Percentiles rank a stretch among this genome's conserved stretches.
Evolutionary conservation across 2,113 vertebrate genomes (phyloP).

Genomic region (Datnioides undecimradiatus): DNA sequence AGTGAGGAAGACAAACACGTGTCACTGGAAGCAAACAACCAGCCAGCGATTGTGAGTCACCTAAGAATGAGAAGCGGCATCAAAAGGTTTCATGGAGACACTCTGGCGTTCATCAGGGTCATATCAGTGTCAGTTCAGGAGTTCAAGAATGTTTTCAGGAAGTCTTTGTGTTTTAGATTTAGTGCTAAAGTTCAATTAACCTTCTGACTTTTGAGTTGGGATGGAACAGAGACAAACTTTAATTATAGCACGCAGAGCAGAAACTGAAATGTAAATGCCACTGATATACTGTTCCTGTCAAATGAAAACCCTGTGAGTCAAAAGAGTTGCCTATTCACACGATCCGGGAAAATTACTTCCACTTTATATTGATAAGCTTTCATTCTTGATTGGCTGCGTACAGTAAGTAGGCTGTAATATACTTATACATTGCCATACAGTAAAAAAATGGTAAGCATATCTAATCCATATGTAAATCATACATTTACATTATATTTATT

Average conservation of each 20-base stretch:
- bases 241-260: slow-evolving; percentile 67
- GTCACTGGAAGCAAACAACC: slow-evolving; percentile 69
- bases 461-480: neutral
- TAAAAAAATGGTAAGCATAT: neutral
- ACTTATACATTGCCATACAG: neutral
- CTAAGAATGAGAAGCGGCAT: slow-evolving; percentile 57
- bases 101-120: slow-evolving; percentile 71
- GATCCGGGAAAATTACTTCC: slow-evolving; percentile 1
- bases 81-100: slow-evolving; percentile 70
- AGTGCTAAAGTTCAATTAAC: slow-evolving; percentile 76
- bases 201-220: slow-evolving; percentile 62
- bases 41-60: slow-evolving; percentile 57
- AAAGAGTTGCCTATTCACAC: slow-evolving; percentile 31
- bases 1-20: slow-evolving; percentile 73
- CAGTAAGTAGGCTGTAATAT: neutral
- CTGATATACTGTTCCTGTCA: slow-evolving; percentile 66
- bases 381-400: neutral
- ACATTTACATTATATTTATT: no score
- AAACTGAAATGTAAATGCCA: slow-evolving; percentile 52
- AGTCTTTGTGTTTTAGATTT: slow-evolving; percentile 77
- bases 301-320: slow-evolving; percentile 43
- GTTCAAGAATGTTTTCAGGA: slow-evolving; percentile 81
- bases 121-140: slow-evolving; percentile 78
- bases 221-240: slow-evolving; percentile 57
- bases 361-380: slow-evolving; percentile 26